phyloP scores from a whole-genome alignment of 2,797 vertebrate species.

The Lutjanus campechanus region DNA sequence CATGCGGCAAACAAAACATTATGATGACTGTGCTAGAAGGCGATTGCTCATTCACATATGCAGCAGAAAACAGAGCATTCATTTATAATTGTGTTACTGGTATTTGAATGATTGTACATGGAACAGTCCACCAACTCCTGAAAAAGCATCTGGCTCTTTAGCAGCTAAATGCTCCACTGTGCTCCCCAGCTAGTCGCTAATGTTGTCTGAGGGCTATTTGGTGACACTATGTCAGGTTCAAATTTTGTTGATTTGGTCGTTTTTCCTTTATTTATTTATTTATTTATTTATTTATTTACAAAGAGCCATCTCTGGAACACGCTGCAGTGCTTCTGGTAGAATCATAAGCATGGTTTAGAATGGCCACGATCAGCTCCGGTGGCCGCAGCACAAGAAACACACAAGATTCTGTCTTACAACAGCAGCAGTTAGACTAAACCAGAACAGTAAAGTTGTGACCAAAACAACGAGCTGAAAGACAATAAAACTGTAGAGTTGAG shows the following conservation, averaged over 20 bases:
- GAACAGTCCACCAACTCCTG: not conserved
- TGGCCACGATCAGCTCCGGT: too few relatives aligned
- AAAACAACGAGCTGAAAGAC: not conserved
- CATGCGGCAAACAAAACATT: not conserved
- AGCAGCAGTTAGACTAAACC: not conserved
- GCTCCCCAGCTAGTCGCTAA: too few relatives aligned
- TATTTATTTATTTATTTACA: too few relatives aligned
- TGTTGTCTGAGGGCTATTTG: not conserved
- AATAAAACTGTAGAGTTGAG: not conserved
- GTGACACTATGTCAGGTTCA: too few relatives aligned
- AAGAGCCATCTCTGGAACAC: too few relatives aligned
- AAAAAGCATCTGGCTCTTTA: not conserved
- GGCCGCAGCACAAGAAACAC: too few relatives aligned
- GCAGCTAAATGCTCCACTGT: not conserved
- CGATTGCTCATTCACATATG: not conserved
- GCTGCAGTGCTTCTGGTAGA: too few relatives aligned
- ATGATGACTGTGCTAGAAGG: not conserved
- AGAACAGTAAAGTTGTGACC: not conserved
- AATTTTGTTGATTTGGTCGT: too few relatives aligned
- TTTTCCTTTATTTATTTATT: too few relatives aligned
- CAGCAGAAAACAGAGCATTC: not conserved
- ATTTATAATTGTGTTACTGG: not conserved
- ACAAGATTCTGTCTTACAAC: not conserved
- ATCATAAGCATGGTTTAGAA: too few relatives aligned
- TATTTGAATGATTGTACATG: not conserved